Evolutionary conservation across 2,888 invertebrate species (phyloP).

Genomic region (Esperia sulphurella): DNA sequence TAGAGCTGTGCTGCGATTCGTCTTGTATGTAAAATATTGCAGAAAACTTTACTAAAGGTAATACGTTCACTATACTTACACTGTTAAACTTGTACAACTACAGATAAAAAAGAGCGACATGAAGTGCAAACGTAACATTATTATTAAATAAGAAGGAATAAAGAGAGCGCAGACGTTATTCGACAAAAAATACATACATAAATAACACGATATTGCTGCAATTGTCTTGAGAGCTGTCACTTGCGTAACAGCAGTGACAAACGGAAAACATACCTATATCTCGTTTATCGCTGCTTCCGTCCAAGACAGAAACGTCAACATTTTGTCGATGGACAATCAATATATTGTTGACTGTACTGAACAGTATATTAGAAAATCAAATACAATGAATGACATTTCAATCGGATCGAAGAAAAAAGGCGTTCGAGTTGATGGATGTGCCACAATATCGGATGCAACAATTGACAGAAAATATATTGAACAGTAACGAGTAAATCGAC

Average conservation of each 20-base stretch:
- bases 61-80: too few species aligned
- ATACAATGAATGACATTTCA: not conserved
- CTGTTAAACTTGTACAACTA: too few species aligned
- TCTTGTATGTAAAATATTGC: too few species aligned
- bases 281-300: not conserved
- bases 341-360: not conserved
- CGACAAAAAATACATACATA: slow-evolving; percentile 5
- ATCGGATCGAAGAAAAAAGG: not conserved
- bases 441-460: not conserved
- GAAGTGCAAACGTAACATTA: too few species aligned
- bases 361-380: not conserved
- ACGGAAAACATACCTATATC: slow-evolving; percentile 29
- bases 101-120: too few species aligned
- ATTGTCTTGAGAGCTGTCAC: slow-evolving; percentile 10
- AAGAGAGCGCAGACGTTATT: not conserved
- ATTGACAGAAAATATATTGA: not conserved
- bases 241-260: slow-evolving; percentile 28
- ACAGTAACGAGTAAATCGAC: too few species aligned
- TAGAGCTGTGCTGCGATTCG: too few species aligned
- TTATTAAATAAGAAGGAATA: not conserved
- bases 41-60: too few species aligned
- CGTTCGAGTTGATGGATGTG: not conserved
- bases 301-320: not conserved
- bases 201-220: slow-evolving; percentile 14
- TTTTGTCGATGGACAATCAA: not conserved